Evolutionary conservation across 2,888 invertebrate genomes (phyloP), one percentile per base, ranked within the genome.

Genomic region (Lasioglossum marginatum): DNA sequence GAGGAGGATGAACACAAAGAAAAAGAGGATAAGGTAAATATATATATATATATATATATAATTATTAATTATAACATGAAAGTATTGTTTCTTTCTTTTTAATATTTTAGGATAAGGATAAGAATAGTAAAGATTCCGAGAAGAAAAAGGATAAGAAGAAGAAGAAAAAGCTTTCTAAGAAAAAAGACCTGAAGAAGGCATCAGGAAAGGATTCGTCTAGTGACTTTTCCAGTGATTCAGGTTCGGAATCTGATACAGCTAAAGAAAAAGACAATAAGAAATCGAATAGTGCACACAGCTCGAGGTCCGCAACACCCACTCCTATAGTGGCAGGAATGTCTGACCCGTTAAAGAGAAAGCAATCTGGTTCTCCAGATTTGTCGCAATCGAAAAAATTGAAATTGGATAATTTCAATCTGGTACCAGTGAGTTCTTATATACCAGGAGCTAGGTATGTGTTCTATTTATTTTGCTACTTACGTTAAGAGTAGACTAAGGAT

Each of bases 1-100:
- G 96, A 97, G 87, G 97, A 97, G 92, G 97, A 97, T 48, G 97
- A 93, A 66, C 86, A 87, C 70, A 93, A 93, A 81, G 96, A 96
- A 19, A 97, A 96, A 81, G 96, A 97, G 63, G 96, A 96, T 6
- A 97, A 97, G 94, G 97, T 96, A 80, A 75, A 48, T 40, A 8
- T 37, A 37, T 37, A 37, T 5, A 37, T 37, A 60, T 3, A n/a
- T 43, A 16, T 12, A 16, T 75, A 71, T 27, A 14, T 74, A n/a
- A 34, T 34, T 73, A 27, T 77, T 34, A 57, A 63, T 40, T 73
- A 23, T 23, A 12, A 48, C 14, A 10, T 31, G 12, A 31, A 77
- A 60, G 16, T 57, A 34, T 52, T 14, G 3, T 4, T 45, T 60
- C 31, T 31, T 27, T 72, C 12, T 77, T 66, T 78, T 57, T 70